Base-by-base conservation (phyloP, 2,797 vertebrate genomes). In the Melanotaenia boesemani region DNA sequence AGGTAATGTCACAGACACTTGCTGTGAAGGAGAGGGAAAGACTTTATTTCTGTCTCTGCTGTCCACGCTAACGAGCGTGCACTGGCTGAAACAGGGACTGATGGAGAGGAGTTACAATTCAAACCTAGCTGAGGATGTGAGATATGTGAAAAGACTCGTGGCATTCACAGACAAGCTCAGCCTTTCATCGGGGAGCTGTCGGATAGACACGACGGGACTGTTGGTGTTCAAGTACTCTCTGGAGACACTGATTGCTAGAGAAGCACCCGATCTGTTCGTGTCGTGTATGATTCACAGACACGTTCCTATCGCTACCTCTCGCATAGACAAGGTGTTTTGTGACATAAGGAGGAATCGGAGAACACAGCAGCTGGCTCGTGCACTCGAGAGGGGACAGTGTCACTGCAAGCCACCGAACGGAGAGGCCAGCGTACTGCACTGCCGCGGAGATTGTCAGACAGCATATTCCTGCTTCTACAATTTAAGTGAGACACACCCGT, bases 391-490 rank as follows among this genome's bases (percentile, higher is more conserved):
- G 0, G 44, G 26, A 3, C 39, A 1, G 0, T 78, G 70, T 15
- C 1, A 24, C 3, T 72, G 70, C 4, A 11, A 6, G 0, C 32
- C 32, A 3, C 32, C n/a, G n/a, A n/a, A n/a, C n/a, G n/a, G 30
- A 8, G 12, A 0, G 12, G 4, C 6, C 11, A 26, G 30, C 1
- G 7, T 0, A 1, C n/a, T n/a, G n/a, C n/a, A n/a, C n/a, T 77
- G 52, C 1, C 0, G 0, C 0, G 76, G 65, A 13, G 44, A 64
- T 0, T 79, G 76, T 20, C 55, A 73, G 11, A 69, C 37, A 0
- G 70, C 76, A 0, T 69, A 74, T 20, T 2, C 22, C 0, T 74
- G 76, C 41, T 79, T 64, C 0, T 79, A 79, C 60, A 79, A 73
- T 22, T 0, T 2, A 0, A 61, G 46, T 0, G 18, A 46, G 0